A percentile compares a stretch with the other conserved stretches of the same genome.
Conservation (phyloP, 2,888 invertebrate genomes). For the Heterodera filipjevi region DNA sequence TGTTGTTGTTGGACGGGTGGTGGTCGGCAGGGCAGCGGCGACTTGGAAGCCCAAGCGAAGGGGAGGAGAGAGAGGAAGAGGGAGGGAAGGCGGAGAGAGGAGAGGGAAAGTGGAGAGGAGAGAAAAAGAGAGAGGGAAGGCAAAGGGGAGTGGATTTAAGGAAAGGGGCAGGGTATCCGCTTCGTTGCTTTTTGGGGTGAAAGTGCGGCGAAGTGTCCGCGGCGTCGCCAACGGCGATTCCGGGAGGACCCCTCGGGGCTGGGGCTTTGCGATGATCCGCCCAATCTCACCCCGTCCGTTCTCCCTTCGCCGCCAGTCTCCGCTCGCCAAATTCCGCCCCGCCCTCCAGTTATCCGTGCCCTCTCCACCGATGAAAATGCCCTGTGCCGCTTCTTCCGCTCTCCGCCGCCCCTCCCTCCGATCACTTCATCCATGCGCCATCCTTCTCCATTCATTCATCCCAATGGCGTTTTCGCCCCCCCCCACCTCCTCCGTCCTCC, state of each 20-base stretch:
- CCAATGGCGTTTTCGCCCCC: neutral
- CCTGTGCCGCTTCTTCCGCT: neutral
- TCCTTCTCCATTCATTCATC: neutral
- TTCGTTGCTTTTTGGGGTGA: constrained; percentile 20
- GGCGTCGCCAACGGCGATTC: neutral
- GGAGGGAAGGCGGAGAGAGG: too few relatives aligned
- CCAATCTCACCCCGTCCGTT: neutral
- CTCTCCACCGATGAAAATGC: neutral
- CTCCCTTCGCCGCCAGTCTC: too few relatives aligned
- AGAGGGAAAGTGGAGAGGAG: neutral
- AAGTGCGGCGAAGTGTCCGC: neutral
- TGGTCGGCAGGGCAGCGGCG: too few relatives aligned
- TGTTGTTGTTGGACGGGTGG: neutral
- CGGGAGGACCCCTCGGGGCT: neutral
- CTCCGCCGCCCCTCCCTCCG: neutral
- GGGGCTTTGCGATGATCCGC: neutral
- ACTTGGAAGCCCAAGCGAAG: too few relatives aligned
- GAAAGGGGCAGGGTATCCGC: neutral
- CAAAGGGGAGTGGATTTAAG: too few relatives aligned
- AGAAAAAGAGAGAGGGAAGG: too few relatives aligned
- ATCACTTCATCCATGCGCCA: constrained; percentile 1
- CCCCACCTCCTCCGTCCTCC: neutral
- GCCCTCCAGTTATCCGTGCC: neutral
- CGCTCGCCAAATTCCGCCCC: constrained; percentile 1
- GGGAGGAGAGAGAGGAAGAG: too few relatives aligned